phyloP scores from a whole-genome alignment of 1,140 invertebrate species.

The Neoseiulus cucumeris region DNA sequence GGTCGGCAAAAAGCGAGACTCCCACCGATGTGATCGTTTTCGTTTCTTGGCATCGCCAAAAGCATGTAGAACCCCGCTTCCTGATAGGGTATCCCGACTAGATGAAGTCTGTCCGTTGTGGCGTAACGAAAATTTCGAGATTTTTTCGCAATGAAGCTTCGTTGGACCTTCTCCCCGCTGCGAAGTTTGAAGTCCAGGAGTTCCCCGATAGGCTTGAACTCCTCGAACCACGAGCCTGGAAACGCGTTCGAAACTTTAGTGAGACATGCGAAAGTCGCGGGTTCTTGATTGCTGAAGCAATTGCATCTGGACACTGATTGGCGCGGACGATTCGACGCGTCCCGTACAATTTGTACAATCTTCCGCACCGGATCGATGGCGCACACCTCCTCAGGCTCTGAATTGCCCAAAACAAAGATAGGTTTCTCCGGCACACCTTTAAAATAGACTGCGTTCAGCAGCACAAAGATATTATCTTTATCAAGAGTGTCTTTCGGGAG shows the following conservation, averaged over 20 bases:
- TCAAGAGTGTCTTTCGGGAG: background rate
- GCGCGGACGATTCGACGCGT: too few species aligned
- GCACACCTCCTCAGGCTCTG: too few species aligned
- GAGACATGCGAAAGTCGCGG: too few species aligned
- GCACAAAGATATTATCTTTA: background rate
- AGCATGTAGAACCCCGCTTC: background rate
- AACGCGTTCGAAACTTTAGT: too few species aligned
- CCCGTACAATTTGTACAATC: too few species aligned
- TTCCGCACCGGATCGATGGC: too few species aligned
- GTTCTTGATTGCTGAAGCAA: too few species aligned
- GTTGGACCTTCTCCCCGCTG: background rate
- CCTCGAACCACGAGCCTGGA: background rate
- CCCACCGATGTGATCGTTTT: background rate
- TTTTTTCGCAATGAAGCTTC: background rate
- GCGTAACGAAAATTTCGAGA: background rate
- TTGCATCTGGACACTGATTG: too few species aligned
- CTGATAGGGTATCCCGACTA: background rate
- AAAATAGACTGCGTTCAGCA: background rate
- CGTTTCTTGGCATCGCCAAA: background rate
- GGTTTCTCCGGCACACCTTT: too few species aligned
- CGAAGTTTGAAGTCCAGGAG: background rate
- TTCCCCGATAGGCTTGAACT: background rate
- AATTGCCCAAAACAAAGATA: too few species aligned
- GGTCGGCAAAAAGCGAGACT: too few species aligned
- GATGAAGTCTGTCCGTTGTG: background rate